Conservation (phyloP, 2,888 invertebrate species). For the Tupiocoris notatus region DNA sequence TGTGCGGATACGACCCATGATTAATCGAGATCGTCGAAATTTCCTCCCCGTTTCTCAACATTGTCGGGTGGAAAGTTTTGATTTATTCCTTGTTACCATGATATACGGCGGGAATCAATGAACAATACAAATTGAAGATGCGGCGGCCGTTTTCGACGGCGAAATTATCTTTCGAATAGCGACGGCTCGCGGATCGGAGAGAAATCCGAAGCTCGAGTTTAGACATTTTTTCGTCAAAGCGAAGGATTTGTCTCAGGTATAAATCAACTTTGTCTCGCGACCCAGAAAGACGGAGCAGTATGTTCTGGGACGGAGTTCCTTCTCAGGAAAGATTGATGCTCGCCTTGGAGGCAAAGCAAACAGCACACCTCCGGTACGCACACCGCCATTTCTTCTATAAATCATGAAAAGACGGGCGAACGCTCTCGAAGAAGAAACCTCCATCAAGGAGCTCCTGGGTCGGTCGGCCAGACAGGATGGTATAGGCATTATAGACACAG, state of each 20-base stretch:
- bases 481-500: not conserved
- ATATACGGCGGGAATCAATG: not conserved
- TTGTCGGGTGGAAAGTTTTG: not conserved
- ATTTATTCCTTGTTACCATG: not conserved
- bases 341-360: slow-evolving; percentile 9
- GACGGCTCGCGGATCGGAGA: not conserved
- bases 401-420: slow-evolving; percentile 18
- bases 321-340: slow-evolving; percentile 19
- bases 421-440: not conserved
- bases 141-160: not conserved
- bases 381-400: slow-evolving; percentile 21
- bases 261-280: slow-evolving; percentile 17
- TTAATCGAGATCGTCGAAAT: too few species aligned
- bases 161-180: not conserved
- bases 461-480: too few species aligned
- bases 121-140: not conserved
- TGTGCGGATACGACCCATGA: too few species aligned
- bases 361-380: not conserved
- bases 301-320: slow-evolving; percentile 1
- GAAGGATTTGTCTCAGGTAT: slow-evolving; percentile 10
- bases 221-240: slow-evolving; percentile 1
- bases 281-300: slow-evolving; percentile 2
- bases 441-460: not conserved
- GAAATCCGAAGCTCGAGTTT: not conserved
- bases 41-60: not conserved